phyloP scores from a whole-genome alignment of 92 coral and sea anemone species.

The Zoanthus sansibaricus region DNA sequence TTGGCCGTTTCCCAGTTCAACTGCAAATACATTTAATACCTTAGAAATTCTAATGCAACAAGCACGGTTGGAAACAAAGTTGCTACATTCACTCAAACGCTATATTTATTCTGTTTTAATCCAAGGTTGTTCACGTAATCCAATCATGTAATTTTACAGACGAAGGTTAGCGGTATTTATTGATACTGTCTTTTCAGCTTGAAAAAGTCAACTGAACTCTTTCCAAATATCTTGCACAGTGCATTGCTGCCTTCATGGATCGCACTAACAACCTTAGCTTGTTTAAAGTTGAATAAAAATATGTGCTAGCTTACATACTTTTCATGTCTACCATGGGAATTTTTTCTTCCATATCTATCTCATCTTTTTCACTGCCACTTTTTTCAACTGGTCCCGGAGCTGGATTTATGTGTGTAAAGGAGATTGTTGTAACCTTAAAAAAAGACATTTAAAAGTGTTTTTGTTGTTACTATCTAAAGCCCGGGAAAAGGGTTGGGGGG shows the following conservation, averaged over 20 bases:
- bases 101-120: no score
- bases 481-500: no score
- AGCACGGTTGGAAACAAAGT: neutral
- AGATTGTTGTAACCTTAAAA: conserved; percentile 21
- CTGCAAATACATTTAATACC: neutral
- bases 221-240: neutral
- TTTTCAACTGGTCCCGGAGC: conserved; percentile 38
- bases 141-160: no score
- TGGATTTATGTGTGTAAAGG: conserved; percentile 36
- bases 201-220: neutral
- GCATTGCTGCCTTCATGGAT: neutral
- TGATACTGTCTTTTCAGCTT: neutral
- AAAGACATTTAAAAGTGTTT: neutral
- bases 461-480: neutral
- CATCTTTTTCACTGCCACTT: conserved; percentile 22
- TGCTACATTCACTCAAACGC: no score
- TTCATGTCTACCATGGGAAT: conserved; percentile 82
- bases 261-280: no score
- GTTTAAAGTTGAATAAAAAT: neutral
- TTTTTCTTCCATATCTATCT: conserved; percentile 35
- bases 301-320: conserved; percentile 52
- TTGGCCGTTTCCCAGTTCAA: conserved; percentile 27
- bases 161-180: neutral
- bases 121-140: neutral
- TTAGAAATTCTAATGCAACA: neutral